A percentile compares a stretch with the other conserved stretches of the same genome.
phyloP scores from a whole-genome alignment of 1,140 invertebrate species.

The Dufourea novaeangliae region DNA sequence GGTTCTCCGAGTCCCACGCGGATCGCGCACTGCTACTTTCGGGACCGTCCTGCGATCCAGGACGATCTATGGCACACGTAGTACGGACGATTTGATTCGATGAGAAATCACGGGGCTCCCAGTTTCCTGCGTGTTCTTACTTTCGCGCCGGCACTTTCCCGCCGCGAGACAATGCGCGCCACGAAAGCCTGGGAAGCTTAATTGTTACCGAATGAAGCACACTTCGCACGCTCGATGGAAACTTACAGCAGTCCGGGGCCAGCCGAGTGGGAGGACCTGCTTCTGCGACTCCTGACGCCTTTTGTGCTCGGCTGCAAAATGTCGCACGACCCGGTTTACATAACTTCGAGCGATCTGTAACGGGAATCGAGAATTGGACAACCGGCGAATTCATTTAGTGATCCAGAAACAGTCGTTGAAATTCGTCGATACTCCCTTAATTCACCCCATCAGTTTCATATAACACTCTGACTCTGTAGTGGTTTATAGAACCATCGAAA shows the following conservation, averaged over 20 bases:
- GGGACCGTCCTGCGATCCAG: slow-evolving; percentile 44
- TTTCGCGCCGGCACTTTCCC: slow-evolving; percentile 73
- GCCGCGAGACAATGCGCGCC: slow-evolving; percentile 65
- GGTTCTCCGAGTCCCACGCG: slow-evolving; percentile 28
- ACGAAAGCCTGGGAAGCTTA: slow-evolving; percentile 72
- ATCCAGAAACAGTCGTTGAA: no score
- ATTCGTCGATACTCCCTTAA: no score
- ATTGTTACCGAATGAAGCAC: slow-evolving; percentile 68
- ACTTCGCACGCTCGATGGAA: slow-evolving; percentile 72
- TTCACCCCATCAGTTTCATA: no score
- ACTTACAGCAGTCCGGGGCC: slow-evolving; percentile 17
- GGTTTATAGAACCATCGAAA: no score
- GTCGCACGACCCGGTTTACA: slow-evolving; percentile 77
- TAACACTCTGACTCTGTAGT: no score
- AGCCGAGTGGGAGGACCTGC: slow-evolving; percentile 2
- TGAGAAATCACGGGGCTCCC: slow-evolving; percentile 51
- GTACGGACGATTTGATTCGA: slow-evolving; percentile 6
- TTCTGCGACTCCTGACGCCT: slow-evolving; percentile 11
- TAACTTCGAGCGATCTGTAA: slow-evolving; percentile 63
- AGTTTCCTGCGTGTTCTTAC: slow-evolving; percentile 65
- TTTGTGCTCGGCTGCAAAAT: slow-evolving; percentile 26
- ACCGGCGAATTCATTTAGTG: not conserved
- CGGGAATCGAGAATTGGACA: slow-evolving; percentile 24
- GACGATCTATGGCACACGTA: slow-evolving; percentile 22
- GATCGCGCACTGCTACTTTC: slow-evolving; percentile 44